A percentile compares a stretch with the other conserved stretches of the same genome.
Conservation (phyloP, 2,797 vertebrate species). For the Diceros bicornis region DNA sequence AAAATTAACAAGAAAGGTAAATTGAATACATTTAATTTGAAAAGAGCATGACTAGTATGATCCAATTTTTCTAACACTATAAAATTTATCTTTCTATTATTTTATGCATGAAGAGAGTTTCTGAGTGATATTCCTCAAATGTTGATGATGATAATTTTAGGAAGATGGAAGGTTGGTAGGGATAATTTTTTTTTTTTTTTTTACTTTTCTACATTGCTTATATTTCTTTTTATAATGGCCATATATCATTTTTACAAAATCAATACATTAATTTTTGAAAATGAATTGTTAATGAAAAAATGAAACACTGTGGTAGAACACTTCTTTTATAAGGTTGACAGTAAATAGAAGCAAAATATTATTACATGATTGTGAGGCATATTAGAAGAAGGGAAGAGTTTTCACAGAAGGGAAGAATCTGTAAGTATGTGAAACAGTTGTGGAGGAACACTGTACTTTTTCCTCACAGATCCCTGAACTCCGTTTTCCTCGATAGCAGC, state of each 20-base stretch:
- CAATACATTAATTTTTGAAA: conserved; percentile 47
- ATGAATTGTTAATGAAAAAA: not conserved
- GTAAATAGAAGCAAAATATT: not conserved
- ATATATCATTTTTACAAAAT: not conserved
- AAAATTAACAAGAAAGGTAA: conserved; percentile 20
- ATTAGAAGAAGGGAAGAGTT: not conserved
- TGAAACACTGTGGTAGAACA: not conserved
- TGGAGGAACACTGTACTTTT: not conserved
- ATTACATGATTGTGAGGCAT: not conserved
- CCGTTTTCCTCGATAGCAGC: not conserved
- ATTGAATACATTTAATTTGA: conserved; percentile 26
- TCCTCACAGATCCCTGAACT: not conserved
- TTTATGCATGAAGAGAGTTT: not conserved
- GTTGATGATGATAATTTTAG: not conserved
- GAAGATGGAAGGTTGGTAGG: not conserved
- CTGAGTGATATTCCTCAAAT: not conserved
- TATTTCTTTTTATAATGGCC: not conserved
- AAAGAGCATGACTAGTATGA: not conserved
- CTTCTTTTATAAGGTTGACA: not conserved
- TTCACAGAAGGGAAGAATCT: not conserved
- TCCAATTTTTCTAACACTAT: conserved; percentile 9
- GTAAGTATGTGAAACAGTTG: not conserved
- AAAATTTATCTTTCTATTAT: not conserved
- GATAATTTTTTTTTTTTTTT: not conserved
- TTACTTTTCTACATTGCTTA: not conserved